A percentile compares a stretch with the other conserved stretches of the same genome.
Conservation (phyloP, 2,113 vertebrate species). For the Crotalus horridus region DNA sequence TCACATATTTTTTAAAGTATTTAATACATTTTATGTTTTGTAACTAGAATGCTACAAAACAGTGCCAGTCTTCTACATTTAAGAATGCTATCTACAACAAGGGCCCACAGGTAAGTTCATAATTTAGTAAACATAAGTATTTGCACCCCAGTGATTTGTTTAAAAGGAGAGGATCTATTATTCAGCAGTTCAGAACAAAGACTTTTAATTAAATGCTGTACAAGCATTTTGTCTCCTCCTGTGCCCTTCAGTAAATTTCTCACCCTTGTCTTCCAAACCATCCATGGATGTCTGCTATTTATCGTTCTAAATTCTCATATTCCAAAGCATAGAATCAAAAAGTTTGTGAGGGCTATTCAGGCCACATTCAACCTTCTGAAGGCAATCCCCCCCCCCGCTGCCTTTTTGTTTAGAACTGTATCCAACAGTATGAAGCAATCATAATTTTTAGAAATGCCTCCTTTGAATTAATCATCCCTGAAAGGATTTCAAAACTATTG, state of each 20-base stretch:
- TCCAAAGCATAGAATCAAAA: neutral
- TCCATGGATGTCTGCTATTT: neutral
- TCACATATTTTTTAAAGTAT: neutral
- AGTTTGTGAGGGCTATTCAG: neutral
- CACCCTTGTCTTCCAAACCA: neutral
- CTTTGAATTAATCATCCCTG: neutral
- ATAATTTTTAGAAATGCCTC: neutral
- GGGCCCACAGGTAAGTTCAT: neutral
- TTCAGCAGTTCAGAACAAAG: neutral
- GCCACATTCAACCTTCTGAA: neutral
- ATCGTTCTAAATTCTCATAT: neutral
- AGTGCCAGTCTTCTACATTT: neutral
- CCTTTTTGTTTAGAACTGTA: neutral
- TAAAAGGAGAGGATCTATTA: neutral
- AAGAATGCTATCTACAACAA: neutral
- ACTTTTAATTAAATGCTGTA: neutral
- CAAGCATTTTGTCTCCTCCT: neutral
- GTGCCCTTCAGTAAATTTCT: neutral
- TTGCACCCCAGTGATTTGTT: neutral
- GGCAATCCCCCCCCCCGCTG: neutral
- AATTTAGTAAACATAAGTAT: neutral
- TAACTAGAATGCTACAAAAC: neutral
- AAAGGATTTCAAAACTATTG: neutral
- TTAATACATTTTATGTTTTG: neutral
- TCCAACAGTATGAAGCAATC: neutral